These are phyloP conservation scores for Sarcophaga caerulescens DNA, from an alignment of 2,888 invertebrate species.

Conservation along the genomic window DNA sequence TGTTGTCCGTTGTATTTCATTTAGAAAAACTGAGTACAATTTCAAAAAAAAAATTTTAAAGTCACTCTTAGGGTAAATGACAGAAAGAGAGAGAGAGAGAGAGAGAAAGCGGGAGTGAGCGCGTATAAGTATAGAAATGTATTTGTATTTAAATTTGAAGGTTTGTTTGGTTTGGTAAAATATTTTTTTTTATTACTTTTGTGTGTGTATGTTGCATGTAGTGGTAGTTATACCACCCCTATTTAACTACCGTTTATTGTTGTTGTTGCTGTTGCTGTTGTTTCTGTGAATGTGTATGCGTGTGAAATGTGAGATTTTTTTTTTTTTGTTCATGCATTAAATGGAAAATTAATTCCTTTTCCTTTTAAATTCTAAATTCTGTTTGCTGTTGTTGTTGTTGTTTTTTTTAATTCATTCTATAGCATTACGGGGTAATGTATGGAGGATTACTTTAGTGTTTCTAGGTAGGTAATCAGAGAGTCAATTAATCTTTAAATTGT, in stretches of 20 bases:
- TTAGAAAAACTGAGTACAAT: constrained; percentile 30
- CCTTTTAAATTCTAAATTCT: not conserved
- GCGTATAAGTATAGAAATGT: not conserved
- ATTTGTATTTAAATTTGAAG: constrained; percentile 1
- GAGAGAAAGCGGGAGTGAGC: not conserved
- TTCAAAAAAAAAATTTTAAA: not conserved
- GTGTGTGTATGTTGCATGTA: not conserved
- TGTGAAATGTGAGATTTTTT: constrained; percentile 49
- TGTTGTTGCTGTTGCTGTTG: not conserved
- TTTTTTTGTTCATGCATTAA: constrained; percentile 49
- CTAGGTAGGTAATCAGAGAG: constrained; percentile 18
- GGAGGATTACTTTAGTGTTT: not conserved
- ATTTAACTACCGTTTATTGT: not conserved
- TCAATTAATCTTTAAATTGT: constrained; percentile 4
- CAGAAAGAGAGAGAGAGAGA: not conserved
- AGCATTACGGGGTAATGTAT: constrained; percentile 2
- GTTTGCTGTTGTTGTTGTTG: constrained; percentile 4
- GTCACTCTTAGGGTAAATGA: too few relatives aligned
- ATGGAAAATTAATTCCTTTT: constrained; percentile 62
- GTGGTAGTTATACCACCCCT: constrained; percentile 24
- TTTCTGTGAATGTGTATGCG: not conserved
- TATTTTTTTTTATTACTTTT: constrained; percentile 16
- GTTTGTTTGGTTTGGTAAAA: constrained; percentile 31
- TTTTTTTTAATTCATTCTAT: not conserved
- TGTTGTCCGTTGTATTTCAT: constrained; percentile 30